These are phyloP conservation scores for Cuculus canorus DNA, from an alignment of 2,797 vertebrate species.

Conservation along the genomic window DNA sequence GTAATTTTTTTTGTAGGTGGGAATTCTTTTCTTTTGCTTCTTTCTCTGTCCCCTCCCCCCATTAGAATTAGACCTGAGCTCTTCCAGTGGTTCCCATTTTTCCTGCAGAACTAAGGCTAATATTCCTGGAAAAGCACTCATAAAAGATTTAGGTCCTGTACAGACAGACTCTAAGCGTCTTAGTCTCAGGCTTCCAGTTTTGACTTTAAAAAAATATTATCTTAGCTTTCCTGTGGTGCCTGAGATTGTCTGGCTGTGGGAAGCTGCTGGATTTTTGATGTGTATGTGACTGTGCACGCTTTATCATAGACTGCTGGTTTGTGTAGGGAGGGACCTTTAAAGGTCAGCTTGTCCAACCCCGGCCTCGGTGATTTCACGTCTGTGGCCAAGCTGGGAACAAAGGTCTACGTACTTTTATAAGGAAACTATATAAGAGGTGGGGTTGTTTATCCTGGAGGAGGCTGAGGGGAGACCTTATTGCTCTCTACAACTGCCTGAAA, in stretches of 20 bases:
- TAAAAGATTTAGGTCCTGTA: not conserved
- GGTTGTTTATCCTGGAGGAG: too few relatives aligned
- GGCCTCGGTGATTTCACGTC: not conserved
- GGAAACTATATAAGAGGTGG: too few relatives aligned
- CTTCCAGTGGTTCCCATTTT: not conserved
- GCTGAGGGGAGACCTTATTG: too few relatives aligned
- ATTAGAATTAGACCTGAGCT: not conserved
- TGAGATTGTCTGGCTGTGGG: not conserved
- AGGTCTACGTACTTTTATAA: not conserved
- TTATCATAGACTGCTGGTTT: not conserved
- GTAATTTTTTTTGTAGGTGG: not conserved
- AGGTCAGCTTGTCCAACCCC: not conserved
- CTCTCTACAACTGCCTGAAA: too few relatives aligned
- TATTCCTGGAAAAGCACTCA: not conserved
- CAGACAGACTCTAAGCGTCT: not conserved
- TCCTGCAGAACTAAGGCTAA: not conserved
- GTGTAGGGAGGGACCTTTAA: not conserved
- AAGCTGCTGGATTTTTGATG: not conserved
- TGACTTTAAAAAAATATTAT: not conserved
- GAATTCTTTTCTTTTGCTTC: not conserved
- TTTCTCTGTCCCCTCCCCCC: too few relatives aligned
- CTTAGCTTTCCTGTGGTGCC: not conserved
- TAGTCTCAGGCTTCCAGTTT: not conserved
- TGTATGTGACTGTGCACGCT: not conserved
- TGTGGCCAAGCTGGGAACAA: not conserved